Evolutionary conservation across 2,797 vertebrate species (phyloP), one percentile per base, ranked within the genome.

Genomic region (Hirundo rustica): DNA sequence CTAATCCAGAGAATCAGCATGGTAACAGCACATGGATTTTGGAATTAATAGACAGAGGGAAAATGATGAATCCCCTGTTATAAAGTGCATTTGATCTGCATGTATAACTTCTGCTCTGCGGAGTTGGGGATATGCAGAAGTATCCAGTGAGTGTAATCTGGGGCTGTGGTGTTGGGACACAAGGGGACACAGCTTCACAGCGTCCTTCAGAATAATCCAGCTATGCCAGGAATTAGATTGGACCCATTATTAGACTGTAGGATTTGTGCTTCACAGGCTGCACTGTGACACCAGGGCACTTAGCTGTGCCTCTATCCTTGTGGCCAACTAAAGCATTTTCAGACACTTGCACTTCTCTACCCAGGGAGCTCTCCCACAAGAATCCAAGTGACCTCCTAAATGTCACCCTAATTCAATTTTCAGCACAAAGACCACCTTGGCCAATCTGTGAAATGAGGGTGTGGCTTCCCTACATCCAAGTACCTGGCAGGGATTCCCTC

Each of bases 51-150:
- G 27, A 17, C 9, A 22, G 61, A 61, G 26, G 38, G 9, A 68
- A 38, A 71, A 26, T 4, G 1, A 48, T 57, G 12, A 78, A 47
- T 34, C 30, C 13, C 11, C 53, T 50, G 18, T 42, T 87, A 20
- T 19, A 44, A 89, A 87, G 64, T 9, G 11, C 36, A n/a, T 85
- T 44, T 72, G 16, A 61, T 21, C 23, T 44, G 13, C 27, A 13
- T 1, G 3, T 20, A 1, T 32, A 47, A 45, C 14, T 36, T 27
- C 5, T 36, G 47, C 38, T 58, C 26, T 10, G 65, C 47, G 16
- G 18, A 80, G n/a, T 0, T 48, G 54, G 40, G 70, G 54, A 38
- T 38, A 19, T 0, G 7, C 13, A 8, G n/a, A 40, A 32, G 3
- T 9, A 26, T 11, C 42, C 36, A 29, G 45, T 11, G 23, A 68